phyloP scores from a whole-genome alignment of 2,113 vertebrate genomes.

The Siniperca chuatsi region DNA sequence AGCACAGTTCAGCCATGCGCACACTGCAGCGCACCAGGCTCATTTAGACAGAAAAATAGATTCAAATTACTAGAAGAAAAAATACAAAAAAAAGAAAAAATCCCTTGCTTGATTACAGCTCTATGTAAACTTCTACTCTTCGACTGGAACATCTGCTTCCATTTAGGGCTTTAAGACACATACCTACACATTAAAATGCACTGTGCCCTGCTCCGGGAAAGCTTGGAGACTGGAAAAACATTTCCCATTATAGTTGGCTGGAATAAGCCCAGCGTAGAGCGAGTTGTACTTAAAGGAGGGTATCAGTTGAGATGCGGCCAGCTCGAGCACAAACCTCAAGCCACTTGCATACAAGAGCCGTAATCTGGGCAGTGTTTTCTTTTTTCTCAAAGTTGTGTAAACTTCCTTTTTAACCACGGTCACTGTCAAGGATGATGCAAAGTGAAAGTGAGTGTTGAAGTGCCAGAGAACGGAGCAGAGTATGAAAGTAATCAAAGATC shows the following conservation, averaged over 20 bases:
- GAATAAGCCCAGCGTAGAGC: conserved; percentile 58
- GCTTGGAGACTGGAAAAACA: conserved; percentile 73
- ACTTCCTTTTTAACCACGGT: conserved; percentile 24
- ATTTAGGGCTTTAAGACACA: conserved; percentile 84
- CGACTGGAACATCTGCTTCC: conserved; percentile 83
- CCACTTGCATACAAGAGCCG: conserved; percentile 41
- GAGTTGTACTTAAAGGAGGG: conserved; percentile 60
- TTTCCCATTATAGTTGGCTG: conserved; percentile 77
- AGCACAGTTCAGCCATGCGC: conserved; percentile 55
- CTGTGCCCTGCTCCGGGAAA: conserved; percentile 62
- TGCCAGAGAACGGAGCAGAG: not conserved
- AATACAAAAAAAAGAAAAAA: conserved; percentile 57
- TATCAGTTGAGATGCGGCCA: conserved; percentile 59
- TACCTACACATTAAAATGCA: conserved; percentile 81
- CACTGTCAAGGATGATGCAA: conserved; percentile 27
- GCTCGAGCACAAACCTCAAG: conserved; percentile 54
- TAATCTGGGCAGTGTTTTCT: conserved; percentile 28
- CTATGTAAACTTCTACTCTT: conserved; percentile 79
- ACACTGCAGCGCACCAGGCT: conserved; percentile 63
- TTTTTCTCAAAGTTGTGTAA: conserved; percentile 39
- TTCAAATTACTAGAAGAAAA: conserved; percentile 77
- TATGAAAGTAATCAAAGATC: conserved; percentile 2
- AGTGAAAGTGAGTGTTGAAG: conserved; percentile 27
- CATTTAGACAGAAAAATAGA: conserved; percentile 76
- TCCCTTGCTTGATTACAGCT: conserved; percentile 80